Evolutionary conservation across 2,888 invertebrate species (phyloP).

Genomic region (Unio pictorum): DNA sequence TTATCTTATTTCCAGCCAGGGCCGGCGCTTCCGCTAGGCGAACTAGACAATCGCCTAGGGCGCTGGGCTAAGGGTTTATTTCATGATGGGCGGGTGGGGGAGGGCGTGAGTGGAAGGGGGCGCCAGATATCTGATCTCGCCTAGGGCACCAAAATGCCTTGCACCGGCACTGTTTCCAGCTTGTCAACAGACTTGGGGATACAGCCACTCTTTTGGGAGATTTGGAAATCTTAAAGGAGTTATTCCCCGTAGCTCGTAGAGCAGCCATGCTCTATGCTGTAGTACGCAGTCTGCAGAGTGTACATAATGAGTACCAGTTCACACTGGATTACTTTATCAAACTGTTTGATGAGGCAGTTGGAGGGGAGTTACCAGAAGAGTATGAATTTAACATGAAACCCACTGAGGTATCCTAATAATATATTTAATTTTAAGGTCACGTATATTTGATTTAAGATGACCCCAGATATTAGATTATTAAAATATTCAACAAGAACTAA

Average conservation of each 20-base stretch:
- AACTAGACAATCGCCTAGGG: too few relatives aligned
- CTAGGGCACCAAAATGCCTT: too few relatives aligned
- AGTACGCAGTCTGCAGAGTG: slow-evolving; percentile 56
- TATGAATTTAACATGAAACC: slow-evolving; percentile 26
- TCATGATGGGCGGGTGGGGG: too few relatives aligned
- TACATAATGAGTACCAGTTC: slow-evolving; percentile 68
- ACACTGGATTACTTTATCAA: slow-evolving; percentile 64
- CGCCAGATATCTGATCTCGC: too few relatives aligned
- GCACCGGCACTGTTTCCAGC: too few relatives aligned
- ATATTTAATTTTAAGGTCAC: not conserved
- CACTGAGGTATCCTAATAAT: slow-evolving; percentile 21
- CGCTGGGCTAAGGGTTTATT: too few relatives aligned
- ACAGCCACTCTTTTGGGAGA: slow-evolving; percentile 56
- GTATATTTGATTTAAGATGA: not conserved
- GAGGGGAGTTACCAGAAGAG: slow-evolving; percentile 60
- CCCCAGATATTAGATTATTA: not conserved
- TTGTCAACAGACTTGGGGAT: slow-evolving; percentile 56
- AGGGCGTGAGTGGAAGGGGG: too few relatives aligned
- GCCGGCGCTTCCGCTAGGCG: too few relatives aligned
- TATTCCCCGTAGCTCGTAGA: slow-evolving; percentile 64
- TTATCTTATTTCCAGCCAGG: slow-evolving; percentile 8
- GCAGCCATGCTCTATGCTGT: slow-evolving; percentile 66
- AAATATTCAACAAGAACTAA: not conserved
- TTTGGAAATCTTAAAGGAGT: slow-evolving; percentile 62
- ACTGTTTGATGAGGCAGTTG: slow-evolving; percentile 69